Evolutionary conservation across 2,113 vertebrate genomes (phyloP).

Genomic region (Enhydra lutris): DNA sequence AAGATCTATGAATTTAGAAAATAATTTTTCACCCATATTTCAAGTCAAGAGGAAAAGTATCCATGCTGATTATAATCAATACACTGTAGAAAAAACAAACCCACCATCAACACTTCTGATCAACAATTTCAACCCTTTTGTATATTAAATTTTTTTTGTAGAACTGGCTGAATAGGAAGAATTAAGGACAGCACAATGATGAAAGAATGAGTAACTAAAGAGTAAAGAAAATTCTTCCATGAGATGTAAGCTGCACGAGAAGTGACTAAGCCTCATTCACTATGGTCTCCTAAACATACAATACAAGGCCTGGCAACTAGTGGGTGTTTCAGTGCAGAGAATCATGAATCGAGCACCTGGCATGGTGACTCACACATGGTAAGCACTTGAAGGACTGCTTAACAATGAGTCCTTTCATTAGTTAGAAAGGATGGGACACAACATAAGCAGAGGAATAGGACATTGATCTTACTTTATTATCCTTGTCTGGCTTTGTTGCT

Average conservation of each 20-base stretch:
- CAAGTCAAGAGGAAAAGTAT: background rate
- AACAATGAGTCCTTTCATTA: background rate
- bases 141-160: background rate
- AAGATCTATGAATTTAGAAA: background rate
- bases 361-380: background rate
- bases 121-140: background rate
- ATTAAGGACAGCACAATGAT: background rate
- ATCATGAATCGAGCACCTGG: background rate
- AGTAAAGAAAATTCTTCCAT: background rate
- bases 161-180: background rate
- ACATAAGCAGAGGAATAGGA: background rate
- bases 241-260: background rate
- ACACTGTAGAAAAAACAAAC: background rate
- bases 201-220: background rate
- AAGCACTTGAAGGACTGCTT: too few species aligned
- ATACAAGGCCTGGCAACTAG: background rate
- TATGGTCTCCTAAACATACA: background rate
- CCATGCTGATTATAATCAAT: background rate
- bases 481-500: constrained; percentile 90
- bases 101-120: background rate
- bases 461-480: constrained; percentile 87
- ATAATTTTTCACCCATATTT: background rate
- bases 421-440: background rate
- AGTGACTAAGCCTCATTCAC: background rate
- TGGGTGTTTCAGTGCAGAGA: background rate